Evolutionary conservation across 2,797 vertebrate species (phyloP).

Genomic region (Pogonophryne albipinna): DNA sequence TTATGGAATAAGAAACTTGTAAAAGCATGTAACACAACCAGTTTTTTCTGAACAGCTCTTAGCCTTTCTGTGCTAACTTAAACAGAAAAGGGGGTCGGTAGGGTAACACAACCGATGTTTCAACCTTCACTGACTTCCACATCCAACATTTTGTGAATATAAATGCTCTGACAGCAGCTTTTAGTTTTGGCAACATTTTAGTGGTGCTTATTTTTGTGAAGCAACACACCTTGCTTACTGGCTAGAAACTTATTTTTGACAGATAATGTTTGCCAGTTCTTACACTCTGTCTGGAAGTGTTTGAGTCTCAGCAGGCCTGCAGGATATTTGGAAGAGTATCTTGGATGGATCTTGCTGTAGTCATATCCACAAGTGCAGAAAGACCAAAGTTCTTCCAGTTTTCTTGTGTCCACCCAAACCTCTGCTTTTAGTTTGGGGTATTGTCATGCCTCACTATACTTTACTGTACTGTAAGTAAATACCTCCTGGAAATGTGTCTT

Average conservation of each 20-base stretch:
- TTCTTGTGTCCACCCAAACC: conserved; percentile 20
- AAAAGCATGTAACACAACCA: neutral
- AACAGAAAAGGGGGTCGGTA: conserved; percentile 8
- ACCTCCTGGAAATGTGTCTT: conserved; percentile 69
- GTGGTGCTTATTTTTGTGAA: conserved; percentile 19
- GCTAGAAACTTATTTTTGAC: conserved; percentile 27
- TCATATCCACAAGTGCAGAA: conserved; percentile 1
- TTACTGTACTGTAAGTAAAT: conserved; percentile 70
- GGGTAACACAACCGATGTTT: neutral
- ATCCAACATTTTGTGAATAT: conserved; percentile 14
- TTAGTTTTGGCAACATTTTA: conserved; percentile 23
- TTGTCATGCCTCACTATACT: conserved; percentile 53
- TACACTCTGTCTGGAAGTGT: conserved; percentile 21
- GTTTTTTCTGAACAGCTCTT: conserved; percentile 4
- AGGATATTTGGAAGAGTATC: conserved; percentile 20
- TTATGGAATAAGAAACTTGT: neutral
- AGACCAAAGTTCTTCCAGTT: conserved; percentile 2
- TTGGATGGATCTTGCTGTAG: neutral
- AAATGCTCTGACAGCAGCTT: conserved; percentile 12
- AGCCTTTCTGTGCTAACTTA: conserved; percentile 15
- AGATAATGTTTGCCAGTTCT: conserved; percentile 22
- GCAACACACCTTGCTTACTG: conserved; percentile 20
- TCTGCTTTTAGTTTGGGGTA: conserved; percentile 9
- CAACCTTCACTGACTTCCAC: conserved; percentile 21
- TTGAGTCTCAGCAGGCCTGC: conserved; percentile 23